Conservation (phyloP, 2,888 invertebrate species). For the Pandemis heparana region DNA sequence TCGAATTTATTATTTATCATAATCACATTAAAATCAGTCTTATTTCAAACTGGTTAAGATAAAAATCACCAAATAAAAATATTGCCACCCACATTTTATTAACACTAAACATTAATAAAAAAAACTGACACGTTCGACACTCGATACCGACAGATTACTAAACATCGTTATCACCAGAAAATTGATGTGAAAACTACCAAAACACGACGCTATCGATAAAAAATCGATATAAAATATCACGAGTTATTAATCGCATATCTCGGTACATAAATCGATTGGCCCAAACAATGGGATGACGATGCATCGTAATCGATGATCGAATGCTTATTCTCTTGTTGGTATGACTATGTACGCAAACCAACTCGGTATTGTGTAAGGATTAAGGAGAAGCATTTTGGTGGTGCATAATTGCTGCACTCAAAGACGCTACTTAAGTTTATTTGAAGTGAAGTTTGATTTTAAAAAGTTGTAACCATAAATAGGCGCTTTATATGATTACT, state of each 20-base stretch:
- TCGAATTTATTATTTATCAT: not conserved
- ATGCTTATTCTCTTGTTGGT: constrained; percentile 31
- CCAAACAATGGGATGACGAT: constrained; percentile 59
- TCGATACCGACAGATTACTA: constrained; percentile 36
- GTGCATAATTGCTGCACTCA: not conserved
- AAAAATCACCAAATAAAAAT: not conserved
- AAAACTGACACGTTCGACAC: constrained; percentile 18
- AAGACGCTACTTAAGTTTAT: not conserved
- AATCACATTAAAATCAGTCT: not conserved
- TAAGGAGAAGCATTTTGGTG: constrained; percentile 46
- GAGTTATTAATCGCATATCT: constrained; percentile 49
- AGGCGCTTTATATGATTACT: no score
- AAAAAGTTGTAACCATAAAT: no score
- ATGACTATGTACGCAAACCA: constrained; percentile 46
- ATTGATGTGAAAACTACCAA: constrained; percentile 42
- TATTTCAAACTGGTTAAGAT: not conserved
- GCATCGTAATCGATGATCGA: constrained; percentile 53
- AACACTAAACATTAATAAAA: constrained; percentile 5
- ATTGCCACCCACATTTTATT: constrained; percentile 2
- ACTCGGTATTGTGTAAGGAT: constrained; percentile 49
- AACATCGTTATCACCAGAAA: constrained; percentile 34
- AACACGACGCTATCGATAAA: constrained; percentile 37
- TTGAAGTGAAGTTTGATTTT: not conserved
- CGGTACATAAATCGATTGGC: constrained; percentile 54
- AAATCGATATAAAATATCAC: constrained; percentile 45